These are phyloP conservation scores for Alligator sinensis DNA, from an alignment of 2,113 vertebrate species.

Conservation along the genomic window DNA sequence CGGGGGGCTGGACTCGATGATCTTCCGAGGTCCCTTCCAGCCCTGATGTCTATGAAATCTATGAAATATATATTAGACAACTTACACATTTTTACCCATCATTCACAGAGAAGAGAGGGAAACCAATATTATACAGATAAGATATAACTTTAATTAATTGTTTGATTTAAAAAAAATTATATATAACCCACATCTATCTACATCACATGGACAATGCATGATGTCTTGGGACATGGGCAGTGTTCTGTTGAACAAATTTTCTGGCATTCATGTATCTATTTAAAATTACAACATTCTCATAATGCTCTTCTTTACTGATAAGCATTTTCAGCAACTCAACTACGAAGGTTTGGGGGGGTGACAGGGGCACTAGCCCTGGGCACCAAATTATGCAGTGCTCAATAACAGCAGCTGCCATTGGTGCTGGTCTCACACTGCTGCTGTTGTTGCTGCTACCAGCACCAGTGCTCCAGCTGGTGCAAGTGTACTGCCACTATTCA, in stretches of 20 bases:
- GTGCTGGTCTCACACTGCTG: no score
- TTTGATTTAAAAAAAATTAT: not conserved
- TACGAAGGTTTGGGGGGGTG: no score
- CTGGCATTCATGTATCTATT: not conserved
- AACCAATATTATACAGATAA: not conserved
- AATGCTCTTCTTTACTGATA: constrained; percentile 22
- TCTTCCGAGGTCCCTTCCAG: no score
- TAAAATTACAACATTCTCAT: constrained; percentile 14
- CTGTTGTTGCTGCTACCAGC: no score
- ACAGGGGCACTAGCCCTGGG: no score
- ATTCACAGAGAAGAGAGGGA: not conserved
- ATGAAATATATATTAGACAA: not conserved
- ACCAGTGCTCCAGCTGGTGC: no score
- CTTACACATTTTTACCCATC: not conserved
- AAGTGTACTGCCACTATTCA: no score
- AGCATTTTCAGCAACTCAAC: not conserved
- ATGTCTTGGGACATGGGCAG: not conserved
- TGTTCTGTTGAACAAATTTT: constrained; percentile 1
- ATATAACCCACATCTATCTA: not conserved
- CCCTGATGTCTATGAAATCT: no score
- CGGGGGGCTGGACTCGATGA: no score
- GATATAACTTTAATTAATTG: not conserved
- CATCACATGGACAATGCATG: not conserved
- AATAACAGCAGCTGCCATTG: no score
- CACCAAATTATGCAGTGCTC: no score